Conservation (phyloP, 2,797 vertebrate genomes). For the Xerus rutilus region DNA sequence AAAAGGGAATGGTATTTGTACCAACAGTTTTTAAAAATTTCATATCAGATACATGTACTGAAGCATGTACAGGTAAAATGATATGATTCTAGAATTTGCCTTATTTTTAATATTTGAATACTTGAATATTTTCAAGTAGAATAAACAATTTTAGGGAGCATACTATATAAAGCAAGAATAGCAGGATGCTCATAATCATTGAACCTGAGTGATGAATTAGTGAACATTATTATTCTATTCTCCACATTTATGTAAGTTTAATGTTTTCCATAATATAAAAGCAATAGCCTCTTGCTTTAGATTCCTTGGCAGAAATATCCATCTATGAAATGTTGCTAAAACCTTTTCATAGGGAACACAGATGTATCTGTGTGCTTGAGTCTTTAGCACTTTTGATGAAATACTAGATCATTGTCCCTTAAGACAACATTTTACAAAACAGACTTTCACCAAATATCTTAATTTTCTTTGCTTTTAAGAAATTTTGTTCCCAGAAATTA, state of each 20-base stretch:
- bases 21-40: not conserved
- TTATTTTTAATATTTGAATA: not conserved
- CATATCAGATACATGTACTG: not conserved
- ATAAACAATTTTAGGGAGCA: not conserved
- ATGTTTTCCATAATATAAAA: not conserved
- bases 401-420: not conserved
- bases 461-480: not conserved
- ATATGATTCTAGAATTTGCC: not conserved
- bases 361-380: not conserved
- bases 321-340: not conserved
- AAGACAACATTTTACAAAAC: not conserved
- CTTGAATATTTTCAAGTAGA: not conserved
- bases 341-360: not conserved
- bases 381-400: not conserved
- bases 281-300: not conserved
- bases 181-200: not conserved
- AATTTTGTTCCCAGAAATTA: not conserved
- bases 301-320: not conserved
- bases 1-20: not conserved
- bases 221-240: not conserved
- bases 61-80: not conserved
- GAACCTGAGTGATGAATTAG: not conserved
- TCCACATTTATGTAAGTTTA: not conserved
- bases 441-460: not conserved
- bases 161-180: not conserved